Conservation (phyloP, 2,888 invertebrate genomes). For the Scaptomyza tumidula region DNA sequence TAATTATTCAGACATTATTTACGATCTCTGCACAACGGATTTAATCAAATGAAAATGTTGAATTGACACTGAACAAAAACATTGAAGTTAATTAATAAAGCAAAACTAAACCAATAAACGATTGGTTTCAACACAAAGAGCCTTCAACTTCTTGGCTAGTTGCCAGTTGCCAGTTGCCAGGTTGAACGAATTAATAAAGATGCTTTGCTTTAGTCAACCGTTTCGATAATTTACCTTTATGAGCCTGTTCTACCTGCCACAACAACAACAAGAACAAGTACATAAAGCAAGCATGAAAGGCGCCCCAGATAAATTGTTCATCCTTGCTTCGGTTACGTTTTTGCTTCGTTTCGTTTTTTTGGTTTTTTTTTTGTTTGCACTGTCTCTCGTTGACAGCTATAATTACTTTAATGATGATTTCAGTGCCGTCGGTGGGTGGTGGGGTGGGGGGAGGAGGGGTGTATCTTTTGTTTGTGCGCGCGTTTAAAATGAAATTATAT, state of each 20-base stretch:
- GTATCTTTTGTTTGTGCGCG: slow-evolving; percentile 66
- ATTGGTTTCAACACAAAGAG: slow-evolving; percentile 5
- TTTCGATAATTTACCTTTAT: slow-evolving; percentile 29
- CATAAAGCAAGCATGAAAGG: neutral
- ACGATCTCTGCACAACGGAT: too few relatives aligned
- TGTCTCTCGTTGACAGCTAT: slow-evolving; percentile 59
- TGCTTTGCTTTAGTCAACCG: neutral
- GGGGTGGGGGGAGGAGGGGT: neutral
- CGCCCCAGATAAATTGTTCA: slow-evolving; percentile 29
- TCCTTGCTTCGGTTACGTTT: slow-evolving; percentile 16
- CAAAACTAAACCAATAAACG: neutral
- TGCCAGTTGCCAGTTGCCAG: slow-evolving; percentile 5
- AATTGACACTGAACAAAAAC: neutral
- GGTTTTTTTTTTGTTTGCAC: neutral
- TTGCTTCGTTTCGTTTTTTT: too few relatives aligned
- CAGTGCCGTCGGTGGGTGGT: slow-evolving; percentile 14
- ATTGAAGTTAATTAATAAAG: neutral
- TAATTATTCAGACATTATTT: too few relatives aligned
- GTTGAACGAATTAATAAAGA: neutral
- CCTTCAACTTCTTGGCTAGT: slow-evolving; percentile 16
- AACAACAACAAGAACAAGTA: neutral
- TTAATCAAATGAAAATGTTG: too few relatives aligned
- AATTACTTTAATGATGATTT: slow-evolving; percentile 74
- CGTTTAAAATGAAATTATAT: slow-evolving; percentile 71
- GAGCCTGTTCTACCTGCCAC: slow-evolving; percentile 13